Percentiles rank a stretch among this genome's conserved stretches.
Evolutionary conservation across 2,113 vertebrate genomes (phyloP).

Genomic region (Neoarius graeffei): DNA sequence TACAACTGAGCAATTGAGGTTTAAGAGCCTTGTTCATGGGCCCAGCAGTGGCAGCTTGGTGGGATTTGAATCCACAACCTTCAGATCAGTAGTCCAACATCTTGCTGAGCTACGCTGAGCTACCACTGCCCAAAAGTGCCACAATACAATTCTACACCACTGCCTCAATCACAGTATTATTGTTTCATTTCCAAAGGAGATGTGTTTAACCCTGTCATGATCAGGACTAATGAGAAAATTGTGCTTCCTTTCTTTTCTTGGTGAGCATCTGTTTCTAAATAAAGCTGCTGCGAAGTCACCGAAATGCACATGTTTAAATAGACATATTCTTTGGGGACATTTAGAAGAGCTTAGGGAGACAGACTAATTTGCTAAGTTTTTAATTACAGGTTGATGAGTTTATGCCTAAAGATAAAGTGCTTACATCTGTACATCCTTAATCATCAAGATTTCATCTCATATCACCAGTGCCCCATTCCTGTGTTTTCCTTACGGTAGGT

Average conservation of each 20-base stretch:
- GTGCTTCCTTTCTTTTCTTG: constrained; percentile 34
- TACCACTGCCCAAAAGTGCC: neutral
- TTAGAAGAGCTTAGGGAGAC: neutral
- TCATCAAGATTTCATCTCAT: constrained; percentile 20
- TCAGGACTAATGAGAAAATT: constrained; percentile 20
- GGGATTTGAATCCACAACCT: neutral
- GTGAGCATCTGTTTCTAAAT: neutral
- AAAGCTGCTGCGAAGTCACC: constrained; percentile 13
- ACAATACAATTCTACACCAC: neutral
- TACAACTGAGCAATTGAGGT: neutral
- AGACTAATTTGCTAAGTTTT: constrained; percentile 34
- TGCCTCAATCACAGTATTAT: neutral
- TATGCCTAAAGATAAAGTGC: constrained; percentile 56
- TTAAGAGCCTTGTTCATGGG: neutral
- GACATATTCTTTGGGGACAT: constrained; percentile 43
- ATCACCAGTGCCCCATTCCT: constrained; percentile 26
- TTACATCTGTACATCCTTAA: constrained; percentile 43
- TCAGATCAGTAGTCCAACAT: neutral
- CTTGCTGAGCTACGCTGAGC: too few relatives aligned
- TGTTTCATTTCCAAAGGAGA: neutral
- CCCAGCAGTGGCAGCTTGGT: neutral
- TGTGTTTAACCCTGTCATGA: neutral
- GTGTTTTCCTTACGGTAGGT: constrained; percentile 13
- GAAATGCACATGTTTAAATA: constrained; percentile 21
- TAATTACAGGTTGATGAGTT: constrained; percentile 49